Evolutionary conservation across 2,888 invertebrate genomes (phyloP).

Genomic region (Penaeus monodon): DNA sequence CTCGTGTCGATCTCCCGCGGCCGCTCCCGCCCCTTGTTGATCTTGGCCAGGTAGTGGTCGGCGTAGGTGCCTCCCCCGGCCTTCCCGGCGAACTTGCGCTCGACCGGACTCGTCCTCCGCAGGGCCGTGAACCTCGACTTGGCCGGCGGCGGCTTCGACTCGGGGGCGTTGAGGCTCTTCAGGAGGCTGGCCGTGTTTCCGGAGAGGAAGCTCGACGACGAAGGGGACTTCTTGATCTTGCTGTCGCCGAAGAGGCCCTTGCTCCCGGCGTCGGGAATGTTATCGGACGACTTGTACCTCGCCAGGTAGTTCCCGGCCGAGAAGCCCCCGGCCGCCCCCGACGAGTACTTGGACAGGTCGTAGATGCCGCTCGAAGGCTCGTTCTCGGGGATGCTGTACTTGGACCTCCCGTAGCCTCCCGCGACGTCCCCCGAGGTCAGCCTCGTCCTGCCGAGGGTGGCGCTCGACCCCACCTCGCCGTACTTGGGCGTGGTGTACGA

Average conservation of each 20-base stretch:
- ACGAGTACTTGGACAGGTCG: conserved; percentile 11
- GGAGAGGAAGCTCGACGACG: conserved; percentile 42
- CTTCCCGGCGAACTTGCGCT: conserved; percentile 33
- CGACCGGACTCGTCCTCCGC: background rate
- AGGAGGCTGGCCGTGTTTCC: conserved; percentile 50
- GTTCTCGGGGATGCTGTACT: conserved; percentile 41
- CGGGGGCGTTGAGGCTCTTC: conserved; percentile 36
- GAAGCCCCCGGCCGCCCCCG: background rate
- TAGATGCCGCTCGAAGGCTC: conserved; percentile 15
- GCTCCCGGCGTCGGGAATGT: conserved; percentile 17
- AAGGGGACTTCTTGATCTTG: conserved; percentile 41
- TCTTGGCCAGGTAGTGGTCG: conserved; percentile 28
- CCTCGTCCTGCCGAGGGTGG: background rate
- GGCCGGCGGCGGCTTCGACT: conserved; percentile 4
- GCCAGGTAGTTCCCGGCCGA: background rate
- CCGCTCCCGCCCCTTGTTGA: conserved; percentile 35
- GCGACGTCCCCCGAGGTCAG: background rate
- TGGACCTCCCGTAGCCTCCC: conserved; percentile 23
- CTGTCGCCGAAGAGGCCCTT: conserved; percentile 2
- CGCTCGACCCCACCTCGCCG: background rate
- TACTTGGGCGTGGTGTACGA: conserved; percentile 6
- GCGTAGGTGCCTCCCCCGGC: conserved; percentile 29
- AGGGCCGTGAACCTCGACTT: background rate
- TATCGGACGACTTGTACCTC: conserved; percentile 36
- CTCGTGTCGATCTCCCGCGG: conserved; percentile 55